A percentile compares a stretch with the other conserved stretches of the same genome.
phyloP scores from a whole-genome alignment of 2,888 invertebrate species.

The Abrostola tripartita region DNA sequence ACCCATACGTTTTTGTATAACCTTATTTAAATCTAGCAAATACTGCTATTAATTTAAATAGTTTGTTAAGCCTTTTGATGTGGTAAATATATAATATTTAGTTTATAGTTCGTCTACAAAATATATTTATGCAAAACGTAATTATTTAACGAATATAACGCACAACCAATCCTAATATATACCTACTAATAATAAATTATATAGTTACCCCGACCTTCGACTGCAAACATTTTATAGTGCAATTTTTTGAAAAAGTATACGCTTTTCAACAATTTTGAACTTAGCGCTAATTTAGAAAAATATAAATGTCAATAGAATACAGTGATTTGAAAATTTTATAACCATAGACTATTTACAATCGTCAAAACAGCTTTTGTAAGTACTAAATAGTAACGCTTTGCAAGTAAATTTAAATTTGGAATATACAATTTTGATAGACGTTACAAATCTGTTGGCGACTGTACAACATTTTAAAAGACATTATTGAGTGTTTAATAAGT shows the following conservation, averaged over 20 bases:
- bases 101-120: constrained; percentile 42
- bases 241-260: constrained; percentile 64
- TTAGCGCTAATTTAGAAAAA: constrained; percentile 46
- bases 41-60: constrained; percentile 29
- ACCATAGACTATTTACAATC: constrained; percentile 37
- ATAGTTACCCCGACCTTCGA: constrained; percentile 54
- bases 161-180: constrained; percentile 73
- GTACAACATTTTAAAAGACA: constrained; percentile 68
- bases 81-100: constrained; percentile 33
- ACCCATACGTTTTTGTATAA: constrained; percentile 14
- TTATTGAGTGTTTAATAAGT: constrained; percentile 49
- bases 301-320: constrained; percentile 34
- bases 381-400: constrained; percentile 31
- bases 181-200: constrained; percentile 46
- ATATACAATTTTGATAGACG: constrained; percentile 50
- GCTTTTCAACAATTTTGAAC: constrained; percentile 55
- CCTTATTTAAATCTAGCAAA: constrained; percentile 34
- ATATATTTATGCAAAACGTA: constrained; percentile 42
- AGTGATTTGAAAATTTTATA: constrained; percentile 36
- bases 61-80: constrained; percentile 41
- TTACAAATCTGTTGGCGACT: constrained; percentile 57
- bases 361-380: constrained; percentile 43
- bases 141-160: constrained; percentile 68
- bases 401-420: constrained; percentile 37
- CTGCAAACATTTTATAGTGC: constrained; percentile 60